A percentile compares a stretch with the other conserved stretches of the same genome.
These are phyloP conservation scores for Acridotheres tristis DNA, from an alignment of 2,797 vertebrate species.

Conservation along the genomic window DNA sequence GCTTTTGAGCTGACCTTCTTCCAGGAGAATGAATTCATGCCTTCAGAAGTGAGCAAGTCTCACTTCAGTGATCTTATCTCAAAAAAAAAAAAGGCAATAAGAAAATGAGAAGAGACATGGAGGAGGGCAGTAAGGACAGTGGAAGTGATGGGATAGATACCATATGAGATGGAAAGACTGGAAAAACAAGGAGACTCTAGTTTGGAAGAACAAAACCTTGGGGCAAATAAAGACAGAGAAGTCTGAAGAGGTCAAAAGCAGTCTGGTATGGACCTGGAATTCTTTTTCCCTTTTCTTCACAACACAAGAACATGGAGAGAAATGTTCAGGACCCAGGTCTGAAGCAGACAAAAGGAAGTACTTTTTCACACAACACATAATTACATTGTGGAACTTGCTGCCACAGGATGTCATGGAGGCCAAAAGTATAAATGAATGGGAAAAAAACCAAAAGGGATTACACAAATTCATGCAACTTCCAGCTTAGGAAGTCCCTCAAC, in stretches of 20 bases:
- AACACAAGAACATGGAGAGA: background rate
- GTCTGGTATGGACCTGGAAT: background rate
- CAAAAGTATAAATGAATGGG: conserved; percentile 55
- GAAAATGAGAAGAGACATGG: background rate
- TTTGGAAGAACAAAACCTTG: background rate
- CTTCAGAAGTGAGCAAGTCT: background rate
- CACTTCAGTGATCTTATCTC: background rate
- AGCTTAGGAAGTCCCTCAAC: conserved; percentile 46
- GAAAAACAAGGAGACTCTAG: background rate
- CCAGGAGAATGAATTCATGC: background rate
- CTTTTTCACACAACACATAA: conserved; percentile 57
- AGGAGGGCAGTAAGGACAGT: background rate
- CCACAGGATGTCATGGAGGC: conserved; percentile 51
- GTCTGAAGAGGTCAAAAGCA: background rate
- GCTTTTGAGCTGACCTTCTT: background rate
- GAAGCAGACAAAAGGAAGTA: conserved; percentile 37
- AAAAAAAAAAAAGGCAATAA: background rate
- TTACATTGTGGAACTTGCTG: conserved; percentile 33
- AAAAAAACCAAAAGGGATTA: conserved; percentile 1
- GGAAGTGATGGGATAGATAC: background rate
- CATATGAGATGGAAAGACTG: background rate
- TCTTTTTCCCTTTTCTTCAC: background rate
- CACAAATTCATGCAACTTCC: conserved; percentile 31
- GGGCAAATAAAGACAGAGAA: background rate
- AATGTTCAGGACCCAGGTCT: background rate